A percentile compares a stretch with the other conserved stretches of the same genome.
phyloP scores from a whole-genome alignment of 2,797 vertebrate species.

The Scomberomorus guttatus region DNA sequence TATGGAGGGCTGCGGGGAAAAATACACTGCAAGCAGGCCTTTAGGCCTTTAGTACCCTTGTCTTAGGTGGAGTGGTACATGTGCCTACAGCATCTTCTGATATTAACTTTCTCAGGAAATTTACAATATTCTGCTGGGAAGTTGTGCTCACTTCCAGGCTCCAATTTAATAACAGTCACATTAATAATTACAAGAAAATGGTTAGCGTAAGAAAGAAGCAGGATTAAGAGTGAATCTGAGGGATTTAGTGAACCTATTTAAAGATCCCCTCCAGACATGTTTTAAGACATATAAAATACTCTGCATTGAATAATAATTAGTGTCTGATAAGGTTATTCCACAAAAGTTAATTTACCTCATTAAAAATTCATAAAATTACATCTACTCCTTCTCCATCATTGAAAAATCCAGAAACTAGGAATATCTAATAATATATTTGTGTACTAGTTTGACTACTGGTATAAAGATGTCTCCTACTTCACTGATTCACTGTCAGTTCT shows the following conservation, averaged over 20 bases:
- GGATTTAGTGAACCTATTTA: conserved; percentile 5
- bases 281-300: not conserved
- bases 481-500: too few relatives aligned
- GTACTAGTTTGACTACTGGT: too few relatives aligned
- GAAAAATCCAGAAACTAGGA: too few relatives aligned
- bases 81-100: not conserved
- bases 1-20: not conserved
- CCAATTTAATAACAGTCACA: conserved; percentile 2
- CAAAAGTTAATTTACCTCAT: too few relatives aligned
- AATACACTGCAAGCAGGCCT: not conserved
- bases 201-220: not conserved
- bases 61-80: not conserved
- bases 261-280: not conserved
- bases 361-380: too few relatives aligned
- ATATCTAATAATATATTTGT: too few relatives aligned
- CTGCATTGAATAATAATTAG: not conserved
- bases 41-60: not conserved
- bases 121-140: not conserved
- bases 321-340: not conserved
- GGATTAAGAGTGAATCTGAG: conserved; percentile 4
- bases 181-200: conserved; percentile 7
- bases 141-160: not conserved
- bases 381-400: too few relatives aligned
- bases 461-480: too few relatives aligned
- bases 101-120: not conserved